A percentile compares a stretch with the other conserved stretches of the same genome.
Evolutionary conservation across 2,888 invertebrate genomes (phyloP).

Genomic region (Cephus nigrinus): DNA sequence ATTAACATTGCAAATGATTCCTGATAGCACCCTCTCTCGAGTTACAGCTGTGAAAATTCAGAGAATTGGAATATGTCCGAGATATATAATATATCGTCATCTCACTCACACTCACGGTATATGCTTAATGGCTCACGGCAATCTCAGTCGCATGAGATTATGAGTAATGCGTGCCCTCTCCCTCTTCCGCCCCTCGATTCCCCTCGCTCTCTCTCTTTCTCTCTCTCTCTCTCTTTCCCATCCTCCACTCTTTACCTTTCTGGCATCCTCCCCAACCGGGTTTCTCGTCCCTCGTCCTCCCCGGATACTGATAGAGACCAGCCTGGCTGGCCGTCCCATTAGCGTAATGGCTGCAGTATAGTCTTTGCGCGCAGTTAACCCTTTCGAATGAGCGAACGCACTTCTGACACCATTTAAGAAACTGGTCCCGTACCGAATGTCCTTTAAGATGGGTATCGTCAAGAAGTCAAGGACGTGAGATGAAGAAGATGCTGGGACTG

Average conservation of each 20-base stretch:
- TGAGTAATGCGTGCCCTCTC: constrained; percentile 43
- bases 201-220: constrained; percentile 15
- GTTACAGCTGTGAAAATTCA: background rate
- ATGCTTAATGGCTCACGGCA: background rate
- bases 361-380: constrained; percentile 44
- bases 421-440: background rate
- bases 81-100: background rate
- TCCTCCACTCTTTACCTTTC: constrained; percentile 1
- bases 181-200: constrained; percentile 16
- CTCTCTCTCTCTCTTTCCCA: constrained; percentile 9
- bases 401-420: background rate
- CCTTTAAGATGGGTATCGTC: background rate
- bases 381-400: constrained; percentile 33
- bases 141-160: constrained; percentile 35
- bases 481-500: background rate
- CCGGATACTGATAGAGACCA: constrained; percentile 50
- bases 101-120: background rate
- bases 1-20: background rate
- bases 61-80: background rate
- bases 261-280: constrained; percentile 10
- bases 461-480: constrained; percentile 7
- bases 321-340: constrained; percentile 49
- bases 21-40: background rate
- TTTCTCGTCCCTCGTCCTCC: constrained; percentile 14
- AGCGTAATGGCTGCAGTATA: constrained; percentile 58